phyloP scores from a whole-genome alignment of 2,888 invertebrate species.

The Agrochola lota region DNA sequence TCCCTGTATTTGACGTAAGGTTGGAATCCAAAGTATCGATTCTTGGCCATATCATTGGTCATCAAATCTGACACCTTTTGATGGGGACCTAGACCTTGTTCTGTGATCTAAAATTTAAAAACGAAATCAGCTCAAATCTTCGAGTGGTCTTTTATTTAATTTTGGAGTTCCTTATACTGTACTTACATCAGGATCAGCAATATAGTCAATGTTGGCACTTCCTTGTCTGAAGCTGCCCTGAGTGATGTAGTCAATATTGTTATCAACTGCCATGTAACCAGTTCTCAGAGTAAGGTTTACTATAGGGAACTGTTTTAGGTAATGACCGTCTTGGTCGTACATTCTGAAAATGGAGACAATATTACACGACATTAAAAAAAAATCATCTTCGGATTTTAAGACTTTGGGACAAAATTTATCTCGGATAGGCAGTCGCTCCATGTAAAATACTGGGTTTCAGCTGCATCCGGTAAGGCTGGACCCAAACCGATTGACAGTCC shows the following conservation, averaged over 20 bases:
- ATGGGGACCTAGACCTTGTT: conserved; percentile 73
- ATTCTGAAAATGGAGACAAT: conserved; percentile 68
- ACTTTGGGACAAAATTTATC: background rate
- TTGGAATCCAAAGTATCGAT: conserved; percentile 95
- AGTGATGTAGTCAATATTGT: conserved; percentile 78
- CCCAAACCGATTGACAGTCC: background rate
- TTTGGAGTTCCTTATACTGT: background rate
- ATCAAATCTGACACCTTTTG: conserved; percentile 74
- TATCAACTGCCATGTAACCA: conserved; percentile 75
- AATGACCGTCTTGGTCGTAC: conserved; percentile 73
- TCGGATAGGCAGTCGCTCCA: background rate
- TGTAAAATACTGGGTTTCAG: background rate
- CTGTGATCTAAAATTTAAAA: conserved; percentile 71
- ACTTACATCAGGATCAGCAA: conserved; percentile 81
- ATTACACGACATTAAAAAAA: no score
- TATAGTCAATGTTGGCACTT: conserved; percentile 76
- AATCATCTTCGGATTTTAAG: background rate
- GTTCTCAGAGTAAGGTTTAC: conserved; percentile 77
- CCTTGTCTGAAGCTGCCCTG: conserved; percentile 81
- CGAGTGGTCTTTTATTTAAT: background rate
- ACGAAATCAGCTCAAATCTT: background rate
- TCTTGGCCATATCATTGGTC: conserved; percentile 76
- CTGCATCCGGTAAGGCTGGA: background rate
- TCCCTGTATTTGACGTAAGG: conserved; percentile 96
- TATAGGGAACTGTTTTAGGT: conserved; percentile 73